These are phyloP conservation scores for Cyphomyrus discorhynchus DNA, from an alignment of 2,113 vertebrate species.

Conservation along the genomic window DNA sequence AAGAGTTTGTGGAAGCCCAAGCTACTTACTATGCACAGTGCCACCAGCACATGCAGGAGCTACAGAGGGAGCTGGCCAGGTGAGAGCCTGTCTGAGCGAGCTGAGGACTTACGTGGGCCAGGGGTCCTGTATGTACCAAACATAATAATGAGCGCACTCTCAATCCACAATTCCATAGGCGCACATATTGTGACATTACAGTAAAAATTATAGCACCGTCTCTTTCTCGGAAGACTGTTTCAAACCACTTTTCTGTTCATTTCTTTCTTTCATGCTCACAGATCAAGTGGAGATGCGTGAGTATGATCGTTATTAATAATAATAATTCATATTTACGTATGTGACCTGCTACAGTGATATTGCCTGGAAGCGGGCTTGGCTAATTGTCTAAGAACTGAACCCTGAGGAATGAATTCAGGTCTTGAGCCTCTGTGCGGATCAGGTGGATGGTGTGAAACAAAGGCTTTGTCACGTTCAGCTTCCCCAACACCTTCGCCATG, in stretches of 20 bases:
- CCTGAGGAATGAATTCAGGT: not conserved
- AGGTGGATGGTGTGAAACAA: no score
- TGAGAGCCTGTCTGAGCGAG: conserved; percentile 33
- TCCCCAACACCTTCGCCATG: conserved; percentile 58
- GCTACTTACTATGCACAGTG: conserved; percentile 84
- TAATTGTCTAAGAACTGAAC: not conserved
- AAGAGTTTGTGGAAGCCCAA: conserved; percentile 87
- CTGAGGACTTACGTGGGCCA: not conserved
- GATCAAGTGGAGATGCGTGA: conserved; percentile 79
- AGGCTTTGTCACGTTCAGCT: not conserved
- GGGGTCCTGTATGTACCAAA: not conserved
- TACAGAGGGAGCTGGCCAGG: conserved; percentile 92
- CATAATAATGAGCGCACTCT: not conserved
- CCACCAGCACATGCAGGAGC: conserved; percentile 81
- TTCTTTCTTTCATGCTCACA: conserved; percentile 59
- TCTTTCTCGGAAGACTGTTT: not conserved
- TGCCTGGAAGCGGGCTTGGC: not conserved
- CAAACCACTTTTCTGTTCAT: not conserved
- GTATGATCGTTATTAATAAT: conserved; percentile 39
- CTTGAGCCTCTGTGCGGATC: conserved; percentile 59
- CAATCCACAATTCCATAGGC: not conserved
- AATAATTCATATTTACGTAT: not conserved
- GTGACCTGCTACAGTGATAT: conserved; percentile 30
- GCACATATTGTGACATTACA: not conserved
- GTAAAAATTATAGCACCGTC: not conserved